Base-by-base conservation (phyloP, 64 coral and sea anemone genomes). In the Montipora efflorescens region DNA sequence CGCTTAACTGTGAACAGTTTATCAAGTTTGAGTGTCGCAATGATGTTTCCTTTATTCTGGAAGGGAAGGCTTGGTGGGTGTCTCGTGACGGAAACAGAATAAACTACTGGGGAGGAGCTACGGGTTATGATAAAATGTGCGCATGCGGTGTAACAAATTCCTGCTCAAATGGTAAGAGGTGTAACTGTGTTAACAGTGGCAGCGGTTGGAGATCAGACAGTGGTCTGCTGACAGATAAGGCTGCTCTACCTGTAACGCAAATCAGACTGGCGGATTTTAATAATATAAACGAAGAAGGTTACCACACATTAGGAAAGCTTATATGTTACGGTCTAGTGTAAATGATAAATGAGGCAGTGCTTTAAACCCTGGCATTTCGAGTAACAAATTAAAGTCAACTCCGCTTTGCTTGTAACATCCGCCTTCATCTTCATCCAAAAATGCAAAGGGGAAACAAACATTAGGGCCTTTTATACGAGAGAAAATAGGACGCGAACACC, bases 1-100 rank as follows among this genome's bases (percentile, higher is more conserved):
- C 91, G n/a, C 66, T 19, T 15, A 74, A 78, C 53, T 86, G 91
- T 87, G 91, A 92, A 86, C 91, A 92, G 57, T 87, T 92, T 64
- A 83, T 83, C 80, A 83, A 83, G 80, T 83, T 83, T 43, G 80
- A 83, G 23, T 83, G 80, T 23, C 59, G 18, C 3, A 8, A 46
- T 83, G 58, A 4, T 5, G 5, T 83, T 2, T 0, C 10, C 3
- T 87, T 87, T 21, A 47, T 83, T 44, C 4, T 0, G 25, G 0
- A n/a, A 0, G 0, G 0, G 7, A 1, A 19, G 18, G 80, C 80
- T 47, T 83, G 80, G 80, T 83, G 80, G 80, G 80, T 83, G 14
- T 83, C 80, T 62, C 80, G 80, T 67, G 22, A 83, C 45, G 80
- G 80, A 83, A 83, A 11, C 59, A 21, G 58, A 14, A 61, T 83